These are phyloP conservation scores for Hirtodrosophila trivittata DNA, from an alignment of 2,888 invertebrate genomes.

Conservation along the genomic window DNA sequence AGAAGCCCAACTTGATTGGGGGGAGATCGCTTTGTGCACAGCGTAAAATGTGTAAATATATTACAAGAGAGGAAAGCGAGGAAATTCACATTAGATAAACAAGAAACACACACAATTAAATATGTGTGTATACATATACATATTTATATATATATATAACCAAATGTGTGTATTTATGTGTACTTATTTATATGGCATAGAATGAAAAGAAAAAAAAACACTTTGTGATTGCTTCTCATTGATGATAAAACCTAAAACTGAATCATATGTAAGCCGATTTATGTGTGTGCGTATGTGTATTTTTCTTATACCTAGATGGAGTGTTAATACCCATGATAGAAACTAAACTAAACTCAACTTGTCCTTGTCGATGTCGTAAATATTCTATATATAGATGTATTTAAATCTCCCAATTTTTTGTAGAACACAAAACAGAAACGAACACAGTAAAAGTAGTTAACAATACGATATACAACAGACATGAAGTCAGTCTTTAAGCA, in stretches of 20 bases:
- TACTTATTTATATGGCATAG: slow-evolving; percentile 25
- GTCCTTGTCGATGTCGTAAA: too few relatives aligned
- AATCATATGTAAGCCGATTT: slow-evolving; percentile 46
- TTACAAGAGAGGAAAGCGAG: too few relatives aligned
- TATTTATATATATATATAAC: slow-evolving; percentile 9
- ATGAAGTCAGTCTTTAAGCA: too few relatives aligned
- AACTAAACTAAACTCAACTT: too few relatives aligned
- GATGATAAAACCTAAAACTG: slow-evolving; percentile 57
- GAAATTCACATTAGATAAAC: too few relatives aligned
- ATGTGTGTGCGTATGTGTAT: slow-evolving; percentile 38
- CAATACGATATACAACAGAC: slow-evolving; percentile 44
- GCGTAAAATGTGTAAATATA: too few relatives aligned
- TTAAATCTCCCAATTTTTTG: slow-evolving; percentile 14
- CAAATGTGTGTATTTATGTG: slow-evolving; percentile 19
- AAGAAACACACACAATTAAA: too few relatives aligned
- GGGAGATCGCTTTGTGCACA: too few relatives aligned
- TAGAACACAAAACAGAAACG: slow-evolving; percentile 41
- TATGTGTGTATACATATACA: too few relatives aligned
- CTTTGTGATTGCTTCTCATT: slow-evolving; percentile 80
- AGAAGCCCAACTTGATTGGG: too few relatives aligned
- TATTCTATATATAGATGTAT: slow-evolving; percentile 1
- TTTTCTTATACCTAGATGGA: slow-evolving; percentile 45
- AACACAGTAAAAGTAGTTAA: slow-evolving; percentile 51
- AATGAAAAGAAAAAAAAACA: slow-evolving; percentile 48
- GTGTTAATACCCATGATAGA: too few relatives aligned